phyloP scores from a whole-genome alignment of 2,888 invertebrate genomes.

The Fabriciana adippe region DNA sequence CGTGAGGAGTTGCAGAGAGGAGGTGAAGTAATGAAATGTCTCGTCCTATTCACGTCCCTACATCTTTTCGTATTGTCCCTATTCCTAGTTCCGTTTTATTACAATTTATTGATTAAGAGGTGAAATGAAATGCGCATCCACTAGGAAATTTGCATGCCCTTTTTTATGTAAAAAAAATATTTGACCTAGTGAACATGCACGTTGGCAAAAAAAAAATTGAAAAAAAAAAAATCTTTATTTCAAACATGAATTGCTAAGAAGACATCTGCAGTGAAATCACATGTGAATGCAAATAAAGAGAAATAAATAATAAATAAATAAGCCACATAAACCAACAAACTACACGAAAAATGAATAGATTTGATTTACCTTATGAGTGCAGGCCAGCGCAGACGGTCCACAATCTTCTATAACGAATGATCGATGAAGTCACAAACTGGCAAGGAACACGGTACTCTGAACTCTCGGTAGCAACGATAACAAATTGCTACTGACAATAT shows the following conservation, averaged over 20 bases:
- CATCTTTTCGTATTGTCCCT: conserved; percentile 8
- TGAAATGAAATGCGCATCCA: conserved; percentile 79
- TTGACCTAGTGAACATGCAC: conserved; percentile 58
- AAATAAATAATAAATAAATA: conserved; percentile 79
- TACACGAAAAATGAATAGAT: conserved; percentile 59
- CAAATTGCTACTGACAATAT: conserved; percentile 43
- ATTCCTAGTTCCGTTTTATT: conserved; percentile 8
- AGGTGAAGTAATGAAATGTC: conserved; percentile 5
- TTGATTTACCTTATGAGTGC: conserved; percentile 63
- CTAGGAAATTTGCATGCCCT: conserved; percentile 58
- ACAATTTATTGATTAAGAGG: conserved; percentile 6
- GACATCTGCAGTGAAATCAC: conserved; percentile 81
- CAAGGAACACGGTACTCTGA: conserved; percentile 41
- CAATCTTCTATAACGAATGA: conserved; percentile 58
- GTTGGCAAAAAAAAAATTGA: conserved; percentile 27
- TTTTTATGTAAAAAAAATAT: conserved; percentile 15
- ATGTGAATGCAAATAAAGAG: conserved; percentile 77
- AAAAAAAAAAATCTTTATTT: conserved; percentile 33
- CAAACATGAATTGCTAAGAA: conserved; percentile 75
- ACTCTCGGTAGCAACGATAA: conserved; percentile 37
- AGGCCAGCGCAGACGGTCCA: conserved; percentile 47
- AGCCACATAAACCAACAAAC: conserved; percentile 76
- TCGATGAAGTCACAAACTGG: conserved; percentile 46
- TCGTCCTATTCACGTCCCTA: conserved; percentile 13
- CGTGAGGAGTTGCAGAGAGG: conserved; percentile 8